Evolutionary conservation across 2,113 vertebrate species (phyloP).

Genomic region (Pan paniscus): DNA sequence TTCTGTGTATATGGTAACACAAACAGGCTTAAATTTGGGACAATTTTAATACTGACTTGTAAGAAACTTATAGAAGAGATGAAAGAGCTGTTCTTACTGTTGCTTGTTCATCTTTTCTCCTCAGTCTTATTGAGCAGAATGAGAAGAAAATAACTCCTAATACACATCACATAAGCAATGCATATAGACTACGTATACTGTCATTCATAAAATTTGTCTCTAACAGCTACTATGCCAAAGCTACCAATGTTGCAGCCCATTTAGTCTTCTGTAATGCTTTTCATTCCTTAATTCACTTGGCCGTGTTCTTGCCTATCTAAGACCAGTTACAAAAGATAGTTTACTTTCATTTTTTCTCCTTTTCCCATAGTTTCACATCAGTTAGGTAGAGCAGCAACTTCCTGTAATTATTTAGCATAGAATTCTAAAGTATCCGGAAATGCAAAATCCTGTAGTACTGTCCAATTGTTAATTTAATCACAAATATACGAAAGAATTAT

Average conservation of each 20-base stretch:
- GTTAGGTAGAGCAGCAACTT: not conserved
- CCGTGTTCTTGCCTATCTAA: not conserved
- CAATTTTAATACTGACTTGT: slow-evolving; percentile 46
- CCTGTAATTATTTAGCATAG: not conserved
- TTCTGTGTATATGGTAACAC: not conserved
- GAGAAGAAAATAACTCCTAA: slow-evolving; percentile 4
- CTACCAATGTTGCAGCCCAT: not conserved
- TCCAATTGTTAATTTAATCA: not conserved
- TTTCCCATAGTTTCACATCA: not conserved
- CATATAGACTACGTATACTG: not conserved
- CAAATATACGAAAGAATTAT: not conserved
- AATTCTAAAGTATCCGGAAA: not conserved
- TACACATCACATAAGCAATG: not conserved
- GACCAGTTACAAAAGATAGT: not conserved
- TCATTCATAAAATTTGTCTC: not conserved
- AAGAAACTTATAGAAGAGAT: not conserved
- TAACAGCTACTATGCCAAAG: not conserved
- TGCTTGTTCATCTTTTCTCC: slow-evolving; percentile 18
- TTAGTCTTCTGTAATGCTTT: not conserved
- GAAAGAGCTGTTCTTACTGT: not conserved
- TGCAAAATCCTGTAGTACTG: not conserved
- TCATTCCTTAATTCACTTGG: not conserved
- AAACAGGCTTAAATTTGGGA: slow-evolving; percentile 48
- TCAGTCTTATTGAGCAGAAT: not conserved
- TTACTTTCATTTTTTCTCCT: not conserved